Evolutionary conservation across 2,113 vertebrate species (phyloP), one percentile per base, ranked within the genome.

Genomic region (Arenaria interpres): DNA sequence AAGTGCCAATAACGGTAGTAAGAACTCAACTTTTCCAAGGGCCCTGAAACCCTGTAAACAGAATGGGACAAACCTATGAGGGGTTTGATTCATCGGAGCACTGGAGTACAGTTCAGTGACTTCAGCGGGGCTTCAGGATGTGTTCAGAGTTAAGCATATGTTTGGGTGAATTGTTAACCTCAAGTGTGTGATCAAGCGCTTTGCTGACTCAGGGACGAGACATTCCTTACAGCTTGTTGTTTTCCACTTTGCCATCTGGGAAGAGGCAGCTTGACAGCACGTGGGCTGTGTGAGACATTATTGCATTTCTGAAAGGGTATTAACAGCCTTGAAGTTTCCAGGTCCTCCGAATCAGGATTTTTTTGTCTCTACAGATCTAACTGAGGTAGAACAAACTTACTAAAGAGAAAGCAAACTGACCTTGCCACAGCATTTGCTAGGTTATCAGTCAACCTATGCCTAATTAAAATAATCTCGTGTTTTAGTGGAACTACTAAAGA

Each of bases 181-280:
- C 73, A 37, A 88, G 75, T 24, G 76, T 71, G 66, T 71, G 85
- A 93, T 86, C 37, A 16, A 96, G 80, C 35, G 68, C 88, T 78
- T 89, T 96, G 93, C 95, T 97, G 93, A 95, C 83, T 96, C 92
- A 78, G 76, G 93, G 88, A 94, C 51, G 20, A 96, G 93, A 84
- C 92, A 84, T 82, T 88, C 88, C 85, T 92, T 88, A 64, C 51
- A 81, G 90, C 73, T 95, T 92, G 92, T 92, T 94, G 90, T 96
- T 96, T 97, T 92, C 85, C 94, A 97, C 86, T 92, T 91, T 78
- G 80, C 97, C 87, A 90, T 95, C 91, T 96, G 97, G 93, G 89
- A 96, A 63, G 89, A 93, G 51, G 89, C 89, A 96, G 73, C 69
- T 91, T 93, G 94, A 89, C 96, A 96, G 91, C 74, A 83, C 8